Evolutionary conservation across 2,888 invertebrate species (phyloP).

Genomic region (Muscina levida): DNA sequence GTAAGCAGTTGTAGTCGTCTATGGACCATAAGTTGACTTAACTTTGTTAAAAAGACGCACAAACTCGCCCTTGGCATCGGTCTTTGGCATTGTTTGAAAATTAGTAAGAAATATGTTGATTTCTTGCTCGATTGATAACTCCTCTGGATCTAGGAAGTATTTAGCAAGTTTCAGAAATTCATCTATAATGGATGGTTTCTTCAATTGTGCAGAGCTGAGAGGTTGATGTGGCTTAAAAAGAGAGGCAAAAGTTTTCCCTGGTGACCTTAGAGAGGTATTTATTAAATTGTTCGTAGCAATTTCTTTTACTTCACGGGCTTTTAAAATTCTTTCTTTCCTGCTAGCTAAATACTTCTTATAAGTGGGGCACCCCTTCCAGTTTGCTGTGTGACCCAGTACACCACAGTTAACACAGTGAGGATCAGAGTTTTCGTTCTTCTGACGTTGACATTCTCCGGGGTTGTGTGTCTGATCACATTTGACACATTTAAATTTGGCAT

Average conservation of each 20-base stretch:
- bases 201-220: no score
- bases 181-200: neutral
- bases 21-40: conserved; percentile 23
- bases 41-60: conserved; percentile 31
- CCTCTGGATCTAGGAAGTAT: conserved; percentile 28
- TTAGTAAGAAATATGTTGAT: conserved; percentile 9
- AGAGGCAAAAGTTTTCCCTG: neutral
- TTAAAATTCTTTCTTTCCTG: no score
- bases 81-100: conserved; percentile 15
- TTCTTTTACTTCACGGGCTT: no score
- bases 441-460: conserved; percentile 28
- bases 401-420: conserved; percentile 24
- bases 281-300: no score
- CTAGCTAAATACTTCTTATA: no score
- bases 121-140: conserved; percentile 3
- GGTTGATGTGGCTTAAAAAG: neutral
- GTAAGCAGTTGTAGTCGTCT: neutral
- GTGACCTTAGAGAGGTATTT: no score
- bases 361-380: conserved; percentile 28
- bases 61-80: conserved; percentile 23
- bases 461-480: conserved; percentile 32
- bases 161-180: conserved; percentile 29
- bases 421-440: conserved; percentile 1
- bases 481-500: conserved; percentile 21
- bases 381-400: conserved; percentile 14